Percentiles rank a stretch among this genome's conserved stretches.
These are phyloP conservation scores for Apus apus DNA, from an alignment of 2,113 vertebrate species.

Conservation along the genomic window DNA sequence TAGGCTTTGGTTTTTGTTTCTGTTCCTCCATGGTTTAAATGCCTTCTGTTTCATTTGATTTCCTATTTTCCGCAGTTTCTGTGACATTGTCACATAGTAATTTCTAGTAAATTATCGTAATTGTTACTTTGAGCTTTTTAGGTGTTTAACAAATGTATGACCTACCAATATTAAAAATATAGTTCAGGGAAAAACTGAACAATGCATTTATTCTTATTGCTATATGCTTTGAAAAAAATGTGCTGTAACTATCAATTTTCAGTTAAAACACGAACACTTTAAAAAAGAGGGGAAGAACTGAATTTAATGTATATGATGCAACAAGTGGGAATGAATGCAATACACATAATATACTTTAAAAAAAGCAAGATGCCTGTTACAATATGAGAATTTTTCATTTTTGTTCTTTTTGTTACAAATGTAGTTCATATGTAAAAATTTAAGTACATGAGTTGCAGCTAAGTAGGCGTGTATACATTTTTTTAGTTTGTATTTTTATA, in stretches of 20 bases:
- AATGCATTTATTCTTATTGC: background rate
- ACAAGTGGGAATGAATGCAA: background rate
- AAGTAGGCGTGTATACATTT: background rate
- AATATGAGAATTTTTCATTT: background rate
- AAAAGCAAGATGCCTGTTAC: background rate
- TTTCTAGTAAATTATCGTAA: constrained; percentile 5
- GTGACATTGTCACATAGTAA: background rate
- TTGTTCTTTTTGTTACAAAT: background rate
- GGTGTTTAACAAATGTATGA: background rate
- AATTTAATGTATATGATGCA: background rate
- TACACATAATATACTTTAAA: background rate
- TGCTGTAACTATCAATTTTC: background rate
- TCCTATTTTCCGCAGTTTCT: background rate
- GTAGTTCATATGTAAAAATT: background rate
- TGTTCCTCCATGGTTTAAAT: background rate
- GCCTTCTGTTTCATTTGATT: background rate
- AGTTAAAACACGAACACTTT: background rate
- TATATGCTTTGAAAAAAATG: background rate
- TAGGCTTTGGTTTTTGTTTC: background rate
- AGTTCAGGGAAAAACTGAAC: background rate
- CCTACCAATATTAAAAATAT: background rate
- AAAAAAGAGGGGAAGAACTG: background rate
- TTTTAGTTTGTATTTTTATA: background rate
- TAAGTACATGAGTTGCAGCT: background rate
- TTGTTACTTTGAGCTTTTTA: background rate